phyloP scores from a whole-genome alignment of 2,113 vertebrate genomes.

The Centropus bengalensis region DNA sequence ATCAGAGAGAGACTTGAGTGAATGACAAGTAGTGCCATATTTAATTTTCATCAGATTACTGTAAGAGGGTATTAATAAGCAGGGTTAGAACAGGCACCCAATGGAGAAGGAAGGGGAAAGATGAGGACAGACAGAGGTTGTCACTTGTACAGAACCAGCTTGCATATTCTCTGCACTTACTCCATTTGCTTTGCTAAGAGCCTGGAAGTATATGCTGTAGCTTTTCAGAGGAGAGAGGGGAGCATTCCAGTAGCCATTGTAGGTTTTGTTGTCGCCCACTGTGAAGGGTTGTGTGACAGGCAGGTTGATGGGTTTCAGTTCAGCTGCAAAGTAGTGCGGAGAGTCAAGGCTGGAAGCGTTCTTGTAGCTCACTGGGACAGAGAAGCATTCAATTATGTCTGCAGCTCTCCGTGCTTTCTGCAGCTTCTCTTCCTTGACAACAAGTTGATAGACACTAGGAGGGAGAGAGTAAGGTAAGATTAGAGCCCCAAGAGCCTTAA shows the following conservation, averaged over 20 bases:
- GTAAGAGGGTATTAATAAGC: not conserved
- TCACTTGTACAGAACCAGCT: not conserved
- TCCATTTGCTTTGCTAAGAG: slow-evolving; percentile 94
- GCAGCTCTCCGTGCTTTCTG: slow-evolving; percentile 91
- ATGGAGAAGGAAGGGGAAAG: not conserved
- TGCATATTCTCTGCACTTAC: slow-evolving; percentile 77
- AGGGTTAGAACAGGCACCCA: not conserved
- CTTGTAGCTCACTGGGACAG: slow-evolving; percentile 88
- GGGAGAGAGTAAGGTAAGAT: slow-evolving; percentile 13
- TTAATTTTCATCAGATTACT: not conserved
- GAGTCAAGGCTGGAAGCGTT: slow-evolving; percentile 91
- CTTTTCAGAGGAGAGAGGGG: slow-evolving; percentile 94
- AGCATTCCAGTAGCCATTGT: slow-evolving; percentile 96
- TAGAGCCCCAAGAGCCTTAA: not conserved
- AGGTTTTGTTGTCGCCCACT: slow-evolving; percentile 96
- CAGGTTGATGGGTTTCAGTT: slow-evolving; percentile 89
- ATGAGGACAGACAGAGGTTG: not conserved
- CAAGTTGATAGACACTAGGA: slow-evolving; percentile 91
- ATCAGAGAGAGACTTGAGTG: not conserved
- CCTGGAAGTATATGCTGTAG: slow-evolving; percentile 98
- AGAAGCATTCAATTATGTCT: slow-evolving; percentile 89
- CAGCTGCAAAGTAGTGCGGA: slow-evolving; percentile 92
- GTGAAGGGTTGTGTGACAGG: slow-evolving; percentile 91
- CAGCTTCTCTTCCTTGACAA: slow-evolving; percentile 92
- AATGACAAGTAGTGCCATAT: not conserved